Evolutionary conservation across 35 echinoderm and acorn worm genomes (phyloP).

Genomic region (Lytechinus pictus): DNA sequence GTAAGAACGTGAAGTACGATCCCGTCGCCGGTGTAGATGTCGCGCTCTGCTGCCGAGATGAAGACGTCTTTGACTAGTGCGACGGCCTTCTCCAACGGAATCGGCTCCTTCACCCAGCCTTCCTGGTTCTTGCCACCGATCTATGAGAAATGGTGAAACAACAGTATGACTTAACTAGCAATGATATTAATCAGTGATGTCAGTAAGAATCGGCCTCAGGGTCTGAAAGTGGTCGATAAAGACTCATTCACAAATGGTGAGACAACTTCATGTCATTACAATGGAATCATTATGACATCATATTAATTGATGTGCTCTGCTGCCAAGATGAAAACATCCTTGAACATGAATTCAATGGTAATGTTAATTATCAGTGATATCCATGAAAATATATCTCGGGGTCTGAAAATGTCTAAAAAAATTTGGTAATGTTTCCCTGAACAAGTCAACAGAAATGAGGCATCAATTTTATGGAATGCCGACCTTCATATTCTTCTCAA

Average conservation of each 20-base stretch:
- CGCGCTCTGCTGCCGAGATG: constrained; percentile 96
- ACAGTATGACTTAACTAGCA: neutral
- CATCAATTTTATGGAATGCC: too few relatives aligned
- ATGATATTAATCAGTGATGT: neutral
- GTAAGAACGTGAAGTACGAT: constrained; percentile 85
- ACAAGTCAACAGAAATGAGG: too few relatives aligned
- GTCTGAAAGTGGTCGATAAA: too few relatives aligned
- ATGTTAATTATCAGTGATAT: neutral
- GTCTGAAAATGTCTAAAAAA: too few relatives aligned
- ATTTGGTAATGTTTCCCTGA: too few relatives aligned
- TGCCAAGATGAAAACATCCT: constrained; percentile 97
- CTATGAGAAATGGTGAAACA: constrained; percentile 37
- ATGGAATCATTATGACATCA: too few relatives aligned
- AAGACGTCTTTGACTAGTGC: constrained; percentile 98
- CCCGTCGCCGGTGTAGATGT: constrained; percentile 99
- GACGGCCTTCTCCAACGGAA: constrained; percentile 80
- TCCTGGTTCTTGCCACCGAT: constrained; percentile 98
- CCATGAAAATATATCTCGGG: too few relatives aligned
- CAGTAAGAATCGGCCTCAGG: too few relatives aligned
- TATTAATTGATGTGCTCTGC: constrained; percentile 91
- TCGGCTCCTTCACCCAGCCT: constrained; percentile 61
- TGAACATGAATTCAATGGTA: constrained; percentile 46
- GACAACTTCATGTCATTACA: too few relatives aligned
- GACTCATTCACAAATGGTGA: too few relatives aligned
- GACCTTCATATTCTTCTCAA: too few relatives aligned